These are phyloP conservation scores for Castor canadensis DNA, from an alignment of 2,113 vertebrate genomes.

Conservation along the genomic window DNA sequence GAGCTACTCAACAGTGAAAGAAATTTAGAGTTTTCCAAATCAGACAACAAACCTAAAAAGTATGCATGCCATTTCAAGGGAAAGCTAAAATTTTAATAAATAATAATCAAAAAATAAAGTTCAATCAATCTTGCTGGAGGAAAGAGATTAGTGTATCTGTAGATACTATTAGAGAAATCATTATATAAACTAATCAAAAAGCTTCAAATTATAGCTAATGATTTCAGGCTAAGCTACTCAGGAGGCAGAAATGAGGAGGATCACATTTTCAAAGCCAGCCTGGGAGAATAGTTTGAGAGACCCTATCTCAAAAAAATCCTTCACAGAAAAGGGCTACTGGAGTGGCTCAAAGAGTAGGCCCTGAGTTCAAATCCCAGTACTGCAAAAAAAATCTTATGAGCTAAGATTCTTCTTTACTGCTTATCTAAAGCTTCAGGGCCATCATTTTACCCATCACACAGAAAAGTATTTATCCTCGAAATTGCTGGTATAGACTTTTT, in stretches of 20 bases:
- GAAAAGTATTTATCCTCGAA: not conserved
- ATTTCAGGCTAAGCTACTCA: too few relatives aligned
- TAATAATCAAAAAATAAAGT: not conserved
- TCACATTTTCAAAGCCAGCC: too few relatives aligned
- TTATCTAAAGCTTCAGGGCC: not conserved
- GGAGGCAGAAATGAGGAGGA: too few relatives aligned
- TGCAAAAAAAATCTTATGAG: conserved; percentile 21
- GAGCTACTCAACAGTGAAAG: too few relatives aligned
- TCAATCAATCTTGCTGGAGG: not conserved
- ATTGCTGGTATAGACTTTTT: not conserved
- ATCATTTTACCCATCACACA: not conserved
- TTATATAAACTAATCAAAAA: not conserved
- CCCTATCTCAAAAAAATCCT: too few relatives aligned
- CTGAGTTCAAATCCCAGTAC: too few relatives aligned
- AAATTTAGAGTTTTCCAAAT: too few relatives aligned
- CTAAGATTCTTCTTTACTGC: conserved; percentile 38
- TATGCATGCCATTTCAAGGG: not conserved
- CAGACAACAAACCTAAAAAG: too few relatives aligned
- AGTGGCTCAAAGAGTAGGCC: too few relatives aligned
- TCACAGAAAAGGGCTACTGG: too few relatives aligned
- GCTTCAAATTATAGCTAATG: not conserved
- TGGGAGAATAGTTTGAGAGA: too few relatives aligned
- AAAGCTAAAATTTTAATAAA: not conserved
- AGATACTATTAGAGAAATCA: not conserved
- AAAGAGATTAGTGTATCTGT: not conserved